A percentile compares a stretch with the other conserved stretches of the same genome.
phyloP scores from a whole-genome alignment of 2,888 invertebrate genomes.

The Nebria salina region DNA sequence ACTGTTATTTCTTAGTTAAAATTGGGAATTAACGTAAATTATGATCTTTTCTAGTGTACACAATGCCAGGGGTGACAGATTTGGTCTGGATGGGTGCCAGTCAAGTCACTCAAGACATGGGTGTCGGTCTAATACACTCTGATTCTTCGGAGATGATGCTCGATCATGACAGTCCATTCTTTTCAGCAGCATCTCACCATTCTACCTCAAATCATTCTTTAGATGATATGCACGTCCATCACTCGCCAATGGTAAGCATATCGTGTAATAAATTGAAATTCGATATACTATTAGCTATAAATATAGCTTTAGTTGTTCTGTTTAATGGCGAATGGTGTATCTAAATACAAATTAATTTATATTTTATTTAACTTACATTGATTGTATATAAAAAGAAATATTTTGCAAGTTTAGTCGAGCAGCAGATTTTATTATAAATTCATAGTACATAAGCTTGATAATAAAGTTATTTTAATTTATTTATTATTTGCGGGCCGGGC shows the following conservation, averaged over 20 bases:
- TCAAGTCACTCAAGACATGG: conserved; percentile 64
- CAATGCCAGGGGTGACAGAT: conserved; percentile 68
- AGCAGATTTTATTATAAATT: conserved; percentile 28
- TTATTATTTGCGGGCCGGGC: too few species aligned
- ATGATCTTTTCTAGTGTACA: conserved; percentile 56
- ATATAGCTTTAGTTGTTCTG: too few species aligned
- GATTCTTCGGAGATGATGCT: conserved; percentile 61
- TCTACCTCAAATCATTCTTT: conserved; percentile 63
- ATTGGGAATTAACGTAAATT: conserved; percentile 1
- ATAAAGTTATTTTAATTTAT: too few species aligned
- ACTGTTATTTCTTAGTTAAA: conserved; percentile 35
- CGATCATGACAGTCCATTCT: conserved; percentile 62
- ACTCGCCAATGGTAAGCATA: conserved; percentile 64
- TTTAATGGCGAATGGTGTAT: too few species aligned
- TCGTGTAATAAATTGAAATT: too few species aligned
- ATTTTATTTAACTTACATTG: too few species aligned
- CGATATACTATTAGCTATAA: too few species aligned
- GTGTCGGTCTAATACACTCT: conserved; percentile 60
- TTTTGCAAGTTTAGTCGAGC: too few species aligned
- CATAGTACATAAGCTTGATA: too few species aligned
- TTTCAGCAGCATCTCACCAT: conserved; percentile 62
- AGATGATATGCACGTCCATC: conserved; percentile 65
- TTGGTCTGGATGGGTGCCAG: conserved; percentile 76
- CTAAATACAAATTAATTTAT: too few species aligned
- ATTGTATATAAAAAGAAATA: too few species aligned